These are phyloP conservation scores for Malthinus seriepunctatus DNA, from an alignment of 2,888 invertebrate genomes.

Conservation along the genomic window DNA sequence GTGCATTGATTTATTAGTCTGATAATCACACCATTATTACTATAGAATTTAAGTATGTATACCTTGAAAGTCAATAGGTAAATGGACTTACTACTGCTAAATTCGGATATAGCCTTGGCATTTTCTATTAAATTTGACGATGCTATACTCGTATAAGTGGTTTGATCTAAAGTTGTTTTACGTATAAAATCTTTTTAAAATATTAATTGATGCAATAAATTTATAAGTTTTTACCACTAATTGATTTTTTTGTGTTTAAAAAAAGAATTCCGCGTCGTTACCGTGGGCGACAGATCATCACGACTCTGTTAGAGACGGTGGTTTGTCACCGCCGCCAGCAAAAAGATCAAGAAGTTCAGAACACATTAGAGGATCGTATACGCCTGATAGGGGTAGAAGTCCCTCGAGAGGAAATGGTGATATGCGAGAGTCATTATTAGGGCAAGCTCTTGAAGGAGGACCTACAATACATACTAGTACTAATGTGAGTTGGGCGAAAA, in stretches of 20 bases:
- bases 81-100: slow-evolving; percentile 17
- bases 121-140: slow-evolving; percentile 14
- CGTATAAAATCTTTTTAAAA: not conserved
- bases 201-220: too few relatives aligned
- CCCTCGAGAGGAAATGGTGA: slow-evolving; percentile 68
- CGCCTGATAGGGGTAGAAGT: slow-evolving; percentile 58
- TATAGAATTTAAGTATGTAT: slow-evolving; percentile 5
- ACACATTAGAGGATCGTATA: slow-evolving; percentile 51
- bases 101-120: slow-evolving; percentile 18
- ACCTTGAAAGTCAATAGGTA: slow-evolving; percentile 18
- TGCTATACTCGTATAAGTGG: slow-evolving; percentile 16
- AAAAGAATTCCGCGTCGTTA: slow-evolving; percentile 62
- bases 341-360: slow-evolving; percentile 73
- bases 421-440: slow-evolving; percentile 71
- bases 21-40: slow-evolving; percentile 2
- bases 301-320: slow-evolving; percentile 57
- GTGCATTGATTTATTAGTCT: slow-evolving; percentile 4
- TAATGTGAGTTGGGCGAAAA: slow-evolving; percentile 17
- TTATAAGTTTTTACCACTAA: too few relatives aligned
- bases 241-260: too few relatives aligned
- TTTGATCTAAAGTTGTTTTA: slow-evolving; percentile 4
- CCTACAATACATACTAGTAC: slow-evolving; percentile 67
- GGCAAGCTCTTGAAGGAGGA: slow-evolving; percentile 76
- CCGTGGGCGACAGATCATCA: slow-evolving; percentile 64
- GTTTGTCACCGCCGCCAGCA: slow-evolving; percentile 66